Evolutionary conservation across 2,797 vertebrate species (phyloP).

Genomic region (Amblyraja radiata): DNA sequence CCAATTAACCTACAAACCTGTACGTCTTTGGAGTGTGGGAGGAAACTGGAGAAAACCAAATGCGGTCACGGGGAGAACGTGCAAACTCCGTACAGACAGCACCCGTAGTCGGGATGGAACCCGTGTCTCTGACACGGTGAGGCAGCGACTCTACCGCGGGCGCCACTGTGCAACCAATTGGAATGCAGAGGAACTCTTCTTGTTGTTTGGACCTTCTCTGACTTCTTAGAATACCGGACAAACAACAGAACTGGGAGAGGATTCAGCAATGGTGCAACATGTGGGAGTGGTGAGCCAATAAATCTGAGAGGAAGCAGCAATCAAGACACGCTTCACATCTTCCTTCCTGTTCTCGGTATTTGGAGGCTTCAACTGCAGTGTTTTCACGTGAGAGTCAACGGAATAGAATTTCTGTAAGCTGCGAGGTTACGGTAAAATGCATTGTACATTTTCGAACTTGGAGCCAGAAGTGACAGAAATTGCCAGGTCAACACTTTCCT

Average conservation of each 20-base stretch:
- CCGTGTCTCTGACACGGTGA: too few species aligned
- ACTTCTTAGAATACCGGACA: not conserved
- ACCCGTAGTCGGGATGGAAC: too few species aligned
- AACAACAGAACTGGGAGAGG: not conserved
- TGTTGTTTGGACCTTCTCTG: not conserved
- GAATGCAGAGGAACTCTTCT: too few species aligned
- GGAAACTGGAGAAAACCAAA: too few species aligned
- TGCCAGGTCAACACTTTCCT: not conserved
- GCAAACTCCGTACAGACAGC: too few species aligned
- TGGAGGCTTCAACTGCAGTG: constrained; percentile 51
- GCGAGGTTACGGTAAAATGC: constrained; percentile 45
- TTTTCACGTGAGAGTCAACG: constrained; percentile 51
- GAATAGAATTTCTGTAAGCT: constrained; percentile 12
- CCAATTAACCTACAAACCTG: too few species aligned
- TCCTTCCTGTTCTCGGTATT: constrained; percentile 59
- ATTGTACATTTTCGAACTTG: constrained; percentile 49
- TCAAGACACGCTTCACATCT: constrained; percentile 54
- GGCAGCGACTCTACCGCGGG: too few species aligned
- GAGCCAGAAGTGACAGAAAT: not conserved
- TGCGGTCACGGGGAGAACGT: too few species aligned
- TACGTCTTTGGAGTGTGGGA: too few species aligned
- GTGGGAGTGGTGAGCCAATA: constrained; percentile 58
- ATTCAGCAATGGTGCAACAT: not conserved
- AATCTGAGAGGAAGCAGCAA: constrained; percentile 57
- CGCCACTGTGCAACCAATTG: too few species aligned